A percentile compares a stretch with the other conserved stretches of the same genome.
phyloP scores from a whole-genome alignment of 2,888 invertebrate genomes.

The Cinara cedri region DNA sequence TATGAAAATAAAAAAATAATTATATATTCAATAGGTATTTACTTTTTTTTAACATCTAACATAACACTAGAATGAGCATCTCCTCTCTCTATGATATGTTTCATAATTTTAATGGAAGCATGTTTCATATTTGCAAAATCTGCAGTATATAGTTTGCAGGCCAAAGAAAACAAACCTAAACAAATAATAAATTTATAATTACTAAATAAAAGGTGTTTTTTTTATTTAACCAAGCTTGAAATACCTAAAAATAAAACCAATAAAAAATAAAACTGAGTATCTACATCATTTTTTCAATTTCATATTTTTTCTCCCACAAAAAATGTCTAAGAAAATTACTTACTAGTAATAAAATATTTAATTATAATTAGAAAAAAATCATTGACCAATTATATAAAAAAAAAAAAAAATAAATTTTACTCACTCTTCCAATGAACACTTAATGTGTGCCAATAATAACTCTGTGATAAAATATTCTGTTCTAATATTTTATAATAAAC shows the following conservation, averaged over 20 bases:
- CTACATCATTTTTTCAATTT: no score
- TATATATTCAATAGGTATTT: not conserved
- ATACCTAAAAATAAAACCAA: no score
- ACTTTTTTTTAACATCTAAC: slow-evolving; percentile 36
- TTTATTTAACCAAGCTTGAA: no score
- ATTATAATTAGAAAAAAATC: not conserved
- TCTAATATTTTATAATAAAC: slow-evolving; percentile 51
- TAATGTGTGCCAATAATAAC: slow-evolving; percentile 46
- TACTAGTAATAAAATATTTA: no score
- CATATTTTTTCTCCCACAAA: no score
- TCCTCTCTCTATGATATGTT: slow-evolving; percentile 39
- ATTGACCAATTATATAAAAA: not conserved
- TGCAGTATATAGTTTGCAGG: slow-evolving; percentile 14
- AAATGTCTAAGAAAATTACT: no score
- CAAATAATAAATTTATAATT: slow-evolving; percentile 10
- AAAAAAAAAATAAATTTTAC: not conserved
- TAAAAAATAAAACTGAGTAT: no score
- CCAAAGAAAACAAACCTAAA: slow-evolving; percentile 45
- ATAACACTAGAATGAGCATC: slow-evolving; percentile 26
- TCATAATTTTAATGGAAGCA: slow-evolving; percentile 49
- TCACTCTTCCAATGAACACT: slow-evolving; percentile 42
- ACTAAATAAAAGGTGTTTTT: no score
- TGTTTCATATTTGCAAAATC: slow-evolving; percentile 41
- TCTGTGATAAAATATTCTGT: slow-evolving; percentile 36
- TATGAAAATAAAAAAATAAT: not conserved